These are phyloP conservation scores for Fulmarus glacialis DNA, from an alignment of 2,113 vertebrate species.

Conservation along the genomic window DNA sequence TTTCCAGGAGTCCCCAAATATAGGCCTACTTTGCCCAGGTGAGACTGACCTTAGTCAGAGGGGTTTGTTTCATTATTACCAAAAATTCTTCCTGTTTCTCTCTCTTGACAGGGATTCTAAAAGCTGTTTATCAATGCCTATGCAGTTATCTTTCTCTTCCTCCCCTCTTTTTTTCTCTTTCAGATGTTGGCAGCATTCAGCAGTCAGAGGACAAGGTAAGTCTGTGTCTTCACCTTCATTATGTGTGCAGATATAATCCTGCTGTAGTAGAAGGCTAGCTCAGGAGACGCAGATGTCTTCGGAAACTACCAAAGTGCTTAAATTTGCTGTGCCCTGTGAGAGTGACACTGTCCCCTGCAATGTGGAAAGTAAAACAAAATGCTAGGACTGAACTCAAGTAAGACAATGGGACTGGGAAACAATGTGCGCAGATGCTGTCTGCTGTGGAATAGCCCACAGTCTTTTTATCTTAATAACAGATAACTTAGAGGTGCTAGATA, in stretches of 20 bases:
- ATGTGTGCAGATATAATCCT: background rate
- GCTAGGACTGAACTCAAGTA: background rate
- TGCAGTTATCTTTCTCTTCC: background rate
- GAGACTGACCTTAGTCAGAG: background rate
- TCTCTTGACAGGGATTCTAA: background rate
- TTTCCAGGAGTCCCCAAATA: background rate
- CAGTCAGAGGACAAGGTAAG: conserved; percentile 60
- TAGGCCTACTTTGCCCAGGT: background rate
- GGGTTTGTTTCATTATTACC: background rate
- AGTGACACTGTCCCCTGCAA: background rate
- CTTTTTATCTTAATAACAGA: background rate
- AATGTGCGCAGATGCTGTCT: background rate
- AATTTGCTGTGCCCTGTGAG: background rate
- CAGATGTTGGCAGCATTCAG: conserved; percentile 29
- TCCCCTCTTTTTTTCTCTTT: background rate
- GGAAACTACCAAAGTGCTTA: background rate
- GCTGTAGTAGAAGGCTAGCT: background rate
- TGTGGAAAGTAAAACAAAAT: background rate
- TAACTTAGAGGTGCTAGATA: background rate
- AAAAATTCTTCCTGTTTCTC: background rate
- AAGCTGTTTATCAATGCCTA: background rate
- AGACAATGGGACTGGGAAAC: background rate
- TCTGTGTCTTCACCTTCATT: background rate
- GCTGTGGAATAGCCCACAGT: background rate
- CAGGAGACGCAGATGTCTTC: background rate